Evolutionary conservation across 2,888 invertebrate species (phyloP).

Genomic region (Troides helena): DNA sequence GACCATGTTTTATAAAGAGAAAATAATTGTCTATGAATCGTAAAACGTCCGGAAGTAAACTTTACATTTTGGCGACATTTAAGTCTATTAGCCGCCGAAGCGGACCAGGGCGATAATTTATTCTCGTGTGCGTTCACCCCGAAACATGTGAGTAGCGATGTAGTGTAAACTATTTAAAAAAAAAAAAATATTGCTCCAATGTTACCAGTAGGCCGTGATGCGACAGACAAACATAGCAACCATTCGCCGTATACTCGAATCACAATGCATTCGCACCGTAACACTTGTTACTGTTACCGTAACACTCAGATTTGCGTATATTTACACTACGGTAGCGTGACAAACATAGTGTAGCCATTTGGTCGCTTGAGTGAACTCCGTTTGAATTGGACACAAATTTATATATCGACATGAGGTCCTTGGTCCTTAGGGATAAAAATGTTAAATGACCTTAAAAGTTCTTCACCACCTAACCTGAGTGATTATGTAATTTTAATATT

Average conservation of each 20-base stretch:
- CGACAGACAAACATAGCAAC: not conserved
- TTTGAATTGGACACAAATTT: too few species aligned
- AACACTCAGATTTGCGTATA: slow-evolving; percentile 14
- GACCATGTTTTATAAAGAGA: too few species aligned
- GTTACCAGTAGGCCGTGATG: slow-evolving; percentile 46
- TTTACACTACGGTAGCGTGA: slow-evolving; percentile 1
- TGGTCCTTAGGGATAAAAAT: too few species aligned
- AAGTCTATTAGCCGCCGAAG: too few species aligned
- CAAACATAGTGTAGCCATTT: slow-evolving; percentile 16
- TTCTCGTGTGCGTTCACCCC: slow-evolving; percentile 12
- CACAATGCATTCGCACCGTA: slow-evolving; percentile 5
- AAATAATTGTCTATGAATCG: too few species aligned
- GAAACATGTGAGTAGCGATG: not conserved
- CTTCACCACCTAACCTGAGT: too few species aligned
- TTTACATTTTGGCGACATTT: too few species aligned
- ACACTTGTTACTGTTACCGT: not conserved
- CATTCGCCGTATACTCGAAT: slow-evolving; percentile 8
- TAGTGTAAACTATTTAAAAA: slow-evolving; percentile 46
- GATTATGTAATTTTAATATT: too few species aligned
- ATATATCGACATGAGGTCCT: too few species aligned
- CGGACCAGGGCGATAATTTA: too few species aligned
- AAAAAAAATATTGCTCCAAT: slow-evolving; percentile 45
- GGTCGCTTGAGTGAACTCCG: slow-evolving; percentile 15
- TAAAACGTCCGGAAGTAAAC: too few species aligned
- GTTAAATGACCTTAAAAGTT: too few species aligned